These are phyloP conservation scores for Desmophyllum pertusum DNA, from an alignment of 92 coral and sea anemone species.

Conservation along the genomic window DNA sequence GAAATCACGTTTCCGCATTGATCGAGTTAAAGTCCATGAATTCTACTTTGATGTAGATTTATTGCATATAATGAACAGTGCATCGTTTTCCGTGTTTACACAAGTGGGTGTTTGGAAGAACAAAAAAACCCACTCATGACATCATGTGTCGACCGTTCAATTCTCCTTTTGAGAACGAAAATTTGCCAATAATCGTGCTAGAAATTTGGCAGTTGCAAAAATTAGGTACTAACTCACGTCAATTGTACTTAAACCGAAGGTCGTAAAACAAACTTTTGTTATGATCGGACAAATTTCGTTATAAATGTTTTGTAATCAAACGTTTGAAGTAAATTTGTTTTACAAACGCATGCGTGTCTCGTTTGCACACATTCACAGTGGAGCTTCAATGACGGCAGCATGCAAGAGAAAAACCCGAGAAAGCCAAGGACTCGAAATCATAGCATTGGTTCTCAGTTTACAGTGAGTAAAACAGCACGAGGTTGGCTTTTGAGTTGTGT, in stretches of 20 bases:
- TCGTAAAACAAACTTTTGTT: background rate
- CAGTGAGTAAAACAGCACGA: conserved; percentile 20
- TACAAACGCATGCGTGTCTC: conserved; percentile 4
- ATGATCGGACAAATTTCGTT: background rate
- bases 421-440: conserved; percentile 7
- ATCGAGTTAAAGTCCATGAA: no score
- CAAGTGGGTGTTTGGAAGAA: no score
- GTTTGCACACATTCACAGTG: conserved; percentile 23
- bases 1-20: no score
- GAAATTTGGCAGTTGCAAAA: background rate
- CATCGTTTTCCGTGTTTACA: no score
- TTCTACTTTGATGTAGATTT: no score
- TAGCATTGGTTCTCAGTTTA: conserved; percentile 27
- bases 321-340: background rate
- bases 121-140: no score
- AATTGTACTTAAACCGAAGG: background rate
- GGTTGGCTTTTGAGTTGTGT: background rate
- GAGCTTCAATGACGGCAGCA: conserved; percentile 17
- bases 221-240: background rate
- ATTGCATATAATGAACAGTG: no score
- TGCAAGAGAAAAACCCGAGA: conserved; percentile 18
- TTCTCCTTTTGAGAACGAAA: no score
- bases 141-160: no score
- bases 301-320: background rate
- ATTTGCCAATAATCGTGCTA: no score